Base-by-base conservation (phyloP, 2,113 vertebrate species). In the Platycercus adscitus region DNA sequence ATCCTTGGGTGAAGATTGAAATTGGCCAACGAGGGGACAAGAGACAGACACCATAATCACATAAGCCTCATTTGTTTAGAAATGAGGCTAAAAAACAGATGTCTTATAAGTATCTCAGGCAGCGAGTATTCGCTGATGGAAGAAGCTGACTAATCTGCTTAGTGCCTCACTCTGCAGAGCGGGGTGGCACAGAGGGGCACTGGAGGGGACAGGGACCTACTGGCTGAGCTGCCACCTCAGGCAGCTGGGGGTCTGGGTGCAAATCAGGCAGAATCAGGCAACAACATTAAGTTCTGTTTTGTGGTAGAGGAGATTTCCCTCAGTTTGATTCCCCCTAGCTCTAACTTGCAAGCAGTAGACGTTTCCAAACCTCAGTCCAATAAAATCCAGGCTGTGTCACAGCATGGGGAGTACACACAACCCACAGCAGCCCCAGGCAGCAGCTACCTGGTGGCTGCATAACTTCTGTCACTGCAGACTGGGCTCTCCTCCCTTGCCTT, bases 41-140 rank as follows among this genome's bases (percentile, higher is more conserved):
- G 55, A 12, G 17, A 55, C 91, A 95, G 95, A 88, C 88, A 47
- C 43, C 3, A 13, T 95, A 95, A 96, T 91, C 95, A 63, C 91
- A 78, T 93, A 91, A 97, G 82, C 90, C 71, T 96, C 79, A 66
- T 94, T 91, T 91, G 68, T 69, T 29, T 14, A 77, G 94, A 93
- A 94, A 96, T 43, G 71, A 96, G 80, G 92, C 46, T 97, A 92
- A 94, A 97, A 97, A 92, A 0, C 92, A 95, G 95, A 93, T 92
- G 94, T 94, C 92, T 94, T 88, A 2, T 92, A 93, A 94, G 92
- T 94, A 82, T 86, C 96, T 90, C n/a, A 91, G 85, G 70, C 90
- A 41, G 2, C 0, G 9, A 88, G 78, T 25, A 53, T 65, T 82
- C 11, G 3, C 70, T 70, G 82, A 66, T 88, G 81, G 95, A 95